Evolutionary conservation across 2,797 vertebrate genomes (phyloP), one percentile per base, ranked within the genome.

Genomic region (Rhinoraja longicauda): DNA sequence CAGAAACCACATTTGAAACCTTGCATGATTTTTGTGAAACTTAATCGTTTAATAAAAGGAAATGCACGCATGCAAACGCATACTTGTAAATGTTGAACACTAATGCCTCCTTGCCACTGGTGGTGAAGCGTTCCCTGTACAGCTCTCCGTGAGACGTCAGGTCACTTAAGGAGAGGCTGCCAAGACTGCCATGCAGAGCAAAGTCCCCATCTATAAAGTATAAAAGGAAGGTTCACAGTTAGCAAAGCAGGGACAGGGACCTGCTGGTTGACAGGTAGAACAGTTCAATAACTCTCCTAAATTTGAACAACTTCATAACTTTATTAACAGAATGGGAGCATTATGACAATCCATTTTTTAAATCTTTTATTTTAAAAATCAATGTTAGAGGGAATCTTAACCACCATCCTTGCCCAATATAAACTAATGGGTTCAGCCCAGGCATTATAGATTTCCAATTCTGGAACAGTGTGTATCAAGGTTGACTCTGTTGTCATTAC

Each of bases 91-190:
- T 95, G 94, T 99, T 97, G 95, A 99, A 99, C 93, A 98, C 97
- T 2, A 99, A 97, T 0, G 99, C 99, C 72, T 99, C 98, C 93
- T 98, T 97, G 78, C 99, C 99, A 24, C 96, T 96, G 0, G 99
- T 99, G 86, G 97, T 99, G 95, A 99, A 99, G n/a, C 99, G 98
- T 84, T 99, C 98, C 93, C 97, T 95, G 96, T 99, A 99, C 93
- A 99, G 96, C 88, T 99, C 97, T 29, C 99, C 99, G 0, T 99
- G 98, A 15, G 97, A 95, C 0, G 99, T 99, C 57, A 99, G 96
- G 94, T 99, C 99, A 94, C 98, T 99, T 86, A 99, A 95, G 70
- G 98, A 99, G 94, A 99, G 94, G 94, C 98, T 98, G 93, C 98
- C 98, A 62, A 99, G 96, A 95, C 97, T 98, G 36, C 99, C 99